These are phyloP conservation scores for Falco biarmicus DNA, from an alignment of 2,797 vertebrate species.

Conservation along the genomic window DNA sequence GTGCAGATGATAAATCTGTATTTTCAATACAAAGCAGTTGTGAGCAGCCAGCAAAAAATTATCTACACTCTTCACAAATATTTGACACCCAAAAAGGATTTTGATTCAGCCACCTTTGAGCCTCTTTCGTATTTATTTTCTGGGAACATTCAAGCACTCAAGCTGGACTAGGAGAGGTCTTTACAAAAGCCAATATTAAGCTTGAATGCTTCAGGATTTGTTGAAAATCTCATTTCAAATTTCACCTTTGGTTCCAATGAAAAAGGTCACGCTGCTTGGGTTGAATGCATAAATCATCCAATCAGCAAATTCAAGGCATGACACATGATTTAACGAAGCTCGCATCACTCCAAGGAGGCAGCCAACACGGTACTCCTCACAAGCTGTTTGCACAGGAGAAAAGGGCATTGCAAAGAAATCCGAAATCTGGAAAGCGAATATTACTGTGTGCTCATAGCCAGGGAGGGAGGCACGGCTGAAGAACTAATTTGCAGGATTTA, in stretches of 20 bases:
- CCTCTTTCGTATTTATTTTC: conserved; percentile 47
- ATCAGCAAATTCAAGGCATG: not conserved
- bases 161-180: conserved; percentile 18
- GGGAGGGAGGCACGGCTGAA: not conserved
- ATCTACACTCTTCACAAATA: conserved; percentile 30
- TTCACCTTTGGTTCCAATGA: conserved; percentile 49
- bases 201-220: conserved; percentile 52
- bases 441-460: not conserved
- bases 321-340: not conserved
- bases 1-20: not conserved
- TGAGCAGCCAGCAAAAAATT: conserved; percentile 28
- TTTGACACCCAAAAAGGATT: conserved; percentile 46
- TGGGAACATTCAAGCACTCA: conserved; percentile 17
- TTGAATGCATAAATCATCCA: conserved; percentile 55
- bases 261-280: conserved; percentile 33
- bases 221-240: conserved; percentile 58
- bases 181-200: conserved; percentile 58
- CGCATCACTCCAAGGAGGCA: not conserved
- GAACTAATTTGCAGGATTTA: conserved; percentile 52
- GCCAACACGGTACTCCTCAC: not conserved
- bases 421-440: not conserved
- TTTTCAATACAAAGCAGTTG: conserved; percentile 23
- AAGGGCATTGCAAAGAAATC: not conserved
- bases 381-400: conserved; percentile 17
- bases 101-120: conserved; percentile 18